A percentile compares a stretch with the other conserved stretches of the same genome.
phyloP scores from a whole-genome alignment of 2,888 invertebrate species.

The Andrena fulva region DNA sequence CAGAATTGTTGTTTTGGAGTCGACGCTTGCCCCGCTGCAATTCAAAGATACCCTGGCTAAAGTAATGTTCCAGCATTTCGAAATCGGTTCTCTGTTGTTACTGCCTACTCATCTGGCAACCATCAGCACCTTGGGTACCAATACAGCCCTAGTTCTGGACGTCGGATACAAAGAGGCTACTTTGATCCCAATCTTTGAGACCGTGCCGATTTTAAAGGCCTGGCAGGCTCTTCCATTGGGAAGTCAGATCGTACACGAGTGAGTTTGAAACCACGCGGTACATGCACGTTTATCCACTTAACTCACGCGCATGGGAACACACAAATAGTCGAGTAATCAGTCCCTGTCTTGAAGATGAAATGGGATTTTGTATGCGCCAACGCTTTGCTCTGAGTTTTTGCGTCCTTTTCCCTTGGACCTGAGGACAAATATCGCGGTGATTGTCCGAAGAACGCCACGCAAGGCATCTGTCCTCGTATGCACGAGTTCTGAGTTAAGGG shows the following conservation, averaged over 20 bases:
- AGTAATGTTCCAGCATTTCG: constrained; percentile 96
- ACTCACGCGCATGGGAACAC: too few relatives aligned
- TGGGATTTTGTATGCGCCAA: too few relatives aligned
- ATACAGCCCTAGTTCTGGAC: constrained; percentile 94
- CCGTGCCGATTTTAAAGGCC: constrained; percentile 93
- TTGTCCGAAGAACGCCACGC: too few relatives aligned
- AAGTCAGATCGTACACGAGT: constrained; percentile 90
- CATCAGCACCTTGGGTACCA: constrained; percentile 92
- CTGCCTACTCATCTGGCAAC: constrained; percentile 94
- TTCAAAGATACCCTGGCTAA: constrained; percentile 95
- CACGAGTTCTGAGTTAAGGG: too few relatives aligned
- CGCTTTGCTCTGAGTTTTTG: too few relatives aligned
- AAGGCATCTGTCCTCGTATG: too few relatives aligned
- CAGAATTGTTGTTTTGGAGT: constrained; percentile 96
- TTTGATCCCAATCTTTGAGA: constrained; percentile 94
- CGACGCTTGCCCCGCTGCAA: constrained; percentile 92
- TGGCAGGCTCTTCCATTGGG: constrained; percentile 94
- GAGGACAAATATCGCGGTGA: too few relatives aligned
- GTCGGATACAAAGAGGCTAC: constrained; percentile 94
- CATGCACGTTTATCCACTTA: too few relatives aligned
- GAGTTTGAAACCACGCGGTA: constrained; percentile 79
- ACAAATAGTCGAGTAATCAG: too few relatives aligned
- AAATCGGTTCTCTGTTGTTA: constrained; percentile 91
- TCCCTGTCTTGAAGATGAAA: too few relatives aligned
- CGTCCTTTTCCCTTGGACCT: too few relatives aligned